Evolutionary conservation across 2,888 invertebrate genomes (phyloP).

Genomic region (Euproctis similis): DNA sequence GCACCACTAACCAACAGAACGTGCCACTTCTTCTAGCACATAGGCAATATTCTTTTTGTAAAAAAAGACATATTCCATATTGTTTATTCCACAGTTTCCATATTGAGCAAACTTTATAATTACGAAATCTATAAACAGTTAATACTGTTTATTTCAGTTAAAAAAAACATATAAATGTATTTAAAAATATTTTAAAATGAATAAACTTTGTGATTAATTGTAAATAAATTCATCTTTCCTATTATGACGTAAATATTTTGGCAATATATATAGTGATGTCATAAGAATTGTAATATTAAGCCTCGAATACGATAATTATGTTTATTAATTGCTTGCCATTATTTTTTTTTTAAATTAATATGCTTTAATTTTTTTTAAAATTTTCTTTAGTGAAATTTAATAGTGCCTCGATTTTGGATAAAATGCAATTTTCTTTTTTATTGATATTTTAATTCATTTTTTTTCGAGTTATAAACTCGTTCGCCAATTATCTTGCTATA

Average conservation of each 20-base stretch:
- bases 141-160: no score
- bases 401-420: constrained; percentile 16
- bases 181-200: no score
- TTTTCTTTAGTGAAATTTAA: constrained; percentile 6
- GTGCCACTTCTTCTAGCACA: no score
- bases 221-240: constrained; percentile 36
- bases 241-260: constrained; percentile 23
- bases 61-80: no score
- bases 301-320: neutral
- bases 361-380: constrained; percentile 26
- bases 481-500: constrained; percentile 55
- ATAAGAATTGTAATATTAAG: constrained; percentile 23
- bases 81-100: no score
- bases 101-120: no score
- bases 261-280: constrained; percentile 41
- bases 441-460: constrained; percentile 25
- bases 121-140: no score
- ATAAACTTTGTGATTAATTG: constrained; percentile 24
- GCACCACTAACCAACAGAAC: no score
- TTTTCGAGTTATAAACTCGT: constrained; percentile 71
- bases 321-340: constrained; percentile 49
- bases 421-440: constrained; percentile 13
- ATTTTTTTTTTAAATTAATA: no score
- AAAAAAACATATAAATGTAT: constrained; percentile 2
- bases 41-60: no score